Evolutionary conservation across 2,888 invertebrate genomes (phyloP).

Genomic region (Ptychoptera albimana): DNA sequence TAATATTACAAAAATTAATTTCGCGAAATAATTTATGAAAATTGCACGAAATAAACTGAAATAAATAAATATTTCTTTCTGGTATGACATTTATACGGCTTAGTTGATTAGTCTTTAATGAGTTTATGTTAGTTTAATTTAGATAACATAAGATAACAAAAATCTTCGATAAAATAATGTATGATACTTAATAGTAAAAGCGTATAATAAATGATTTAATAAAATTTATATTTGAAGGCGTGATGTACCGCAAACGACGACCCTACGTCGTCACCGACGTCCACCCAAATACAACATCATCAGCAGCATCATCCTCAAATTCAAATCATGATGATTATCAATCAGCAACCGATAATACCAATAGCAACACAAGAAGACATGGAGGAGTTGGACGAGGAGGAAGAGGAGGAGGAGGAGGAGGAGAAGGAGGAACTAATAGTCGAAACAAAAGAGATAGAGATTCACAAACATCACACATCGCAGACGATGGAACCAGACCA

Average conservation of each 20-base stretch:
- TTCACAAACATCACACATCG: no score
- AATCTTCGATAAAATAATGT: neutral
- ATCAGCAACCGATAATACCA: no score
- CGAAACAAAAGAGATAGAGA: constrained; percentile 1
- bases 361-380: neutral
- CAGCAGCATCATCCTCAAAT: neutral
- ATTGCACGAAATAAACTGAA: no score
- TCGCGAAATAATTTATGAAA: no score
- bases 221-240: constrained; percentile 27
- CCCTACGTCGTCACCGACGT: constrained; percentile 1
- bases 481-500: neutral
- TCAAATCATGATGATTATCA: neutral
- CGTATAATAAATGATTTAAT: neutral
- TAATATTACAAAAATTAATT: no score
- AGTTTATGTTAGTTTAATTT: no score
- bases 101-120: neutral
- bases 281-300: neutral
- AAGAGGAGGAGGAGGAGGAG: constrained; percentile 8
- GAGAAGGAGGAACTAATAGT: constrained; percentile 8
- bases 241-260: constrained; percentile 35
- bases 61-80: no score
- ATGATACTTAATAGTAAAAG: neutral
- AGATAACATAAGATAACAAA: no score
- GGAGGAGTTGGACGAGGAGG: constrained; percentile 3
- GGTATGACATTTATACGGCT: no score